Conservation (phyloP, 2,888 invertebrate species). For the Tetheella fluctuosa region DNA sequence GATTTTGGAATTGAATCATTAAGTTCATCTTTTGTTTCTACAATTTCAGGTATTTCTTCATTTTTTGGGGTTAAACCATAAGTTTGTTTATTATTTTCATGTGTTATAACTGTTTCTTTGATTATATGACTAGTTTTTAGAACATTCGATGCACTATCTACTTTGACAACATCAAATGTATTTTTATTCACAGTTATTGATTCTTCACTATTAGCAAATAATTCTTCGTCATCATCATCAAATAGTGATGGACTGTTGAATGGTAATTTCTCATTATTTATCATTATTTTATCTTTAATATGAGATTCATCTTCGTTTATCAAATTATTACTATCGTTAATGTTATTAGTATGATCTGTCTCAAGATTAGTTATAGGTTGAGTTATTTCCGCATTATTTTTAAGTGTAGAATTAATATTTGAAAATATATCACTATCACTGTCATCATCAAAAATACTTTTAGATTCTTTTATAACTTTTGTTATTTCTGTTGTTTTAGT, state of each 20-base stretch:
- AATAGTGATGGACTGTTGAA: conserved; percentile 52
- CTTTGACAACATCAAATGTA: conserved; percentile 13
- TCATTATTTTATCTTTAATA: conserved; percentile 16
- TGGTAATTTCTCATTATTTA: conserved; percentile 23
- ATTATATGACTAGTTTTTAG: conserved; percentile 16
- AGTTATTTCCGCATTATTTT: neutral
- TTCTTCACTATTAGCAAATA: conserved; percentile 34
- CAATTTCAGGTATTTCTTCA: conserved; percentile 11
- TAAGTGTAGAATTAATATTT: conserved; percentile 22
- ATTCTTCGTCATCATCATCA: conserved; percentile 56
- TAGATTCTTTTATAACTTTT: conserved; percentile 23
- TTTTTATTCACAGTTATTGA: conserved; percentile 10
- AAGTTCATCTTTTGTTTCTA: conserved; percentile 14
- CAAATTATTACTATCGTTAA: neutral
- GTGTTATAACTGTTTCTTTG: neutral
- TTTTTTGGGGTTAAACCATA: too few species aligned
- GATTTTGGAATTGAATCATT: neutral
- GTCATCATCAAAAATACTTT: conserved; percentile 55
- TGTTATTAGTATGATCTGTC: neutral
- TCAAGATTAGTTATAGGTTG: neutral
- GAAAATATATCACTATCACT: conserved; percentile 58
- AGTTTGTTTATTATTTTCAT: conserved; percentile 7
- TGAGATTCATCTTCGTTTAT: conserved; percentile 14
- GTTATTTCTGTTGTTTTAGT: conserved; percentile 1
- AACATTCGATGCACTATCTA: conserved; percentile 13